Conservation (phyloP, 2,113 vertebrate species). For the Hippocampus comes region DNA sequence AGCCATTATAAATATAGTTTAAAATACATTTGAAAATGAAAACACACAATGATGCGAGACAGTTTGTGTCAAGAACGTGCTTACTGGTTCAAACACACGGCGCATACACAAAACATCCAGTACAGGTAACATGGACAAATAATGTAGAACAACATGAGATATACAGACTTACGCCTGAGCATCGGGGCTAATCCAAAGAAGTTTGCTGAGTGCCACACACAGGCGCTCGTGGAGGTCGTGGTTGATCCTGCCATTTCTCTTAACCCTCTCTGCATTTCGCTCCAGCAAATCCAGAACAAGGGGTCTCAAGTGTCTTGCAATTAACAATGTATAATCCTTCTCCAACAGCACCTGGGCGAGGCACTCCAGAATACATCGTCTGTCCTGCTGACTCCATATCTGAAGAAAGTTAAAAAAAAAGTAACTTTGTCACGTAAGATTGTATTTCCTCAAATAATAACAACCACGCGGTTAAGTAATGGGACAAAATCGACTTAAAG, state of each 20-base stretch:
- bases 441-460: background rate
- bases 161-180: conserved; percentile 84
- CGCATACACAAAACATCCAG: no score
- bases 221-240: conserved; percentile 92
- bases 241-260: conserved; percentile 78
- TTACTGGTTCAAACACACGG: no score
- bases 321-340: conserved; percentile 85
- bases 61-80: no score
- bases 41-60: no score
- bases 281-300: conserved; percentile 89
- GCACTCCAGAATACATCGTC: conserved; percentile 80
- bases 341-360: conserved; percentile 85
- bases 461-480: background rate
- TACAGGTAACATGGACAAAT: no score
- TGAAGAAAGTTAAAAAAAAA: conserved; percentile 38
- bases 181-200: conserved; percentile 83
- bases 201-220: conserved; percentile 92
- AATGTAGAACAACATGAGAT: background rate
- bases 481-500: background rate
- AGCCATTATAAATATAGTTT: no score
- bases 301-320: conserved; percentile 84
- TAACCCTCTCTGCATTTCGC: conserved; percentile 84
- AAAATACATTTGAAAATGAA: no score
- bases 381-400: conserved; percentile 90
- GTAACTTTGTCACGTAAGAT: background rate